Conservation (phyloP, 2,888 invertebrate species). For the Cecidostiba fungosa region DNA sequence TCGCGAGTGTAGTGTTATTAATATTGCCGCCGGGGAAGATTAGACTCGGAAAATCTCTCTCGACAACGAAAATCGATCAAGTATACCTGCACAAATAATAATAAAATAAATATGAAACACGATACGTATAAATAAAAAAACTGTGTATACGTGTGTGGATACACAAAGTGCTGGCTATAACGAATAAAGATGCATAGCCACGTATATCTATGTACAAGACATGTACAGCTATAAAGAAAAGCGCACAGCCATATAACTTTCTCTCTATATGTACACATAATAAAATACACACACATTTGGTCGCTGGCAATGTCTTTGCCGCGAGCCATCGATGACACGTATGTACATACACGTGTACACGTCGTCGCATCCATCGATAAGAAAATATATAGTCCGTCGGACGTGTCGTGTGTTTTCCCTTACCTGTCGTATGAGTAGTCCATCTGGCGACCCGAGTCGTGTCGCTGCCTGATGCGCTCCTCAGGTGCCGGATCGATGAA, state of each 20-base stretch:
- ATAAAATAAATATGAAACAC: not conserved
- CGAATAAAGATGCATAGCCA: not conserved
- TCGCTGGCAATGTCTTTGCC: not conserved
- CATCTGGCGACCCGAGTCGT: slow-evolving; percentile 87
- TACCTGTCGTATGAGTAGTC: slow-evolving; percentile 92
- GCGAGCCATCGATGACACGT: not conserved
- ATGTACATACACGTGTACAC: not conserved
- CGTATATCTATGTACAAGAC: not conserved
- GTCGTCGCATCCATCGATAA: not conserved
- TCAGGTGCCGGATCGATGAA: slow-evolving; percentile 92
- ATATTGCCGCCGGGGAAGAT: not conserved
- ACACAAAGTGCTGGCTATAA: slow-evolving; percentile 2
- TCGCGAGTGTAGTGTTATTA: not conserved
- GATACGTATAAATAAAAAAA: not conserved
- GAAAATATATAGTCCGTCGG: not conserved
- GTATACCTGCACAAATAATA: not conserved
- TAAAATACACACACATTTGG: not conserved
- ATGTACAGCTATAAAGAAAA: not conserved
- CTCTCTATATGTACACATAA: not conserved
- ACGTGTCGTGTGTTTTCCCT: not conserved
- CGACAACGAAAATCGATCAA: not conserved
- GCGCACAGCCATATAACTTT: not conserved
- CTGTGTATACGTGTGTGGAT: not conserved
- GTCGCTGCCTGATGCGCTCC: slow-evolving; percentile 88
- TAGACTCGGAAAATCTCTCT: not conserved